These are phyloP conservation scores for Drosophila meridionalis DNA, from an alignment of 2,888 invertebrate species.

Conservation along the genomic window DNA sequence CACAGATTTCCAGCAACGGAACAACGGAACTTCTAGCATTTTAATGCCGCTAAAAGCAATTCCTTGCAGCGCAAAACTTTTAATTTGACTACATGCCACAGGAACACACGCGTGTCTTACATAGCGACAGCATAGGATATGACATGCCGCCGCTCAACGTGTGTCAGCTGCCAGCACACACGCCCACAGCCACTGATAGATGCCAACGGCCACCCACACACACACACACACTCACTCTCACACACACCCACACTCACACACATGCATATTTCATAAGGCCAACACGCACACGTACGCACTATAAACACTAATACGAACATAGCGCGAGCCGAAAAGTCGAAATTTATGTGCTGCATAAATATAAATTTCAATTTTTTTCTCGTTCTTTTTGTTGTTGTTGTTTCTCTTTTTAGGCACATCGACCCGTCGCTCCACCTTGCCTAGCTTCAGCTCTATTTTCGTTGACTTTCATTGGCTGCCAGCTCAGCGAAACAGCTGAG, in stretches of 20 bases:
- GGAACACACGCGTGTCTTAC: constrained; percentile 19
- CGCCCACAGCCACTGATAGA: constrained; percentile 8
- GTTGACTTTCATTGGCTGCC: constrained; percentile 23
- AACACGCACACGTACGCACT: constrained; percentile 59
- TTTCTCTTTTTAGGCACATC: constrained; percentile 42
- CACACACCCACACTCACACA: constrained; percentile 12
- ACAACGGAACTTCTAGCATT: constrained; percentile 18
- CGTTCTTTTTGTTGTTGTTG: constrained; percentile 11
- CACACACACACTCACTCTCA: constrained; percentile 5
- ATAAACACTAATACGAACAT: constrained; percentile 62
- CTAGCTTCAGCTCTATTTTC: constrained; percentile 26
- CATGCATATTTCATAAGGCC: constrained; percentile 52
- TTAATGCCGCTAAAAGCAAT: constrained; percentile 70
- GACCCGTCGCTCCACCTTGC: constrained; percentile 40
- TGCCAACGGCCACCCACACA: constrained; percentile 7
- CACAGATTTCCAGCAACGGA: background rate
- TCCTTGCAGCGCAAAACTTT: constrained; percentile 70
- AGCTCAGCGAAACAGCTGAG: constrained; percentile 18
- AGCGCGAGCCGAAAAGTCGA: constrained; percentile 67
- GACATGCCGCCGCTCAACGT: constrained; percentile 52
- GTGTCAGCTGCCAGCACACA: constrained; percentile 51
- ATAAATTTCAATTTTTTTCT: constrained; percentile 74
- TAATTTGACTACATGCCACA: constrained; percentile 76
- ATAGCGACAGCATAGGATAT: constrained; percentile 48
- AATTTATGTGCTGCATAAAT: constrained; percentile 78